Evolutionary conservation across 2,797 vertebrate genomes (phyloP).

Genomic region (Darevskia mixta): DNA sequence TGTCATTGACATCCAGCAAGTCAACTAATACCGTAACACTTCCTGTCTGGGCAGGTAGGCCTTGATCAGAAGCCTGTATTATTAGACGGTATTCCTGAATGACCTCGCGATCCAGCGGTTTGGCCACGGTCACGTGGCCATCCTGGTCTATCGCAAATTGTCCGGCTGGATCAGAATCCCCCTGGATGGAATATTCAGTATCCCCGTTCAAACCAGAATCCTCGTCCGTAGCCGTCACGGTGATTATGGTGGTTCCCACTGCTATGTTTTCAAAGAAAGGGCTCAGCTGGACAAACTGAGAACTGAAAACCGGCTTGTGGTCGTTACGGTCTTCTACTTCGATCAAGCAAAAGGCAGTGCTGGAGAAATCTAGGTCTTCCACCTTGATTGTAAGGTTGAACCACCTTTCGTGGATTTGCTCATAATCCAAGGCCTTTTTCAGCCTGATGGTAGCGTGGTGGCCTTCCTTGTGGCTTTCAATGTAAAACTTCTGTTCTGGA

Average conservation of each 20-base stretch:
- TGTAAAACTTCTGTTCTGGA: conserved; percentile 89
- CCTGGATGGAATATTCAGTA: conserved; percentile 83
- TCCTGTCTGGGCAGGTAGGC: conserved; percentile 82
- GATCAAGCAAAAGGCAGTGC: conserved; percentile 83
- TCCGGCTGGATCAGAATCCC: conserved; percentile 83
- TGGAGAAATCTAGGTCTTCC: conserved; percentile 89
- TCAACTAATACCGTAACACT: conserved; percentile 85
- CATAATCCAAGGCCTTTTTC: conserved; percentile 90
- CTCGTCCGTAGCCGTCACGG: conserved; percentile 85
- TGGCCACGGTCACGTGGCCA: conserved; percentile 83
- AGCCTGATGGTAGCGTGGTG: conserved; percentile 85
- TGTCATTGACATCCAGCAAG: conserved; percentile 90
- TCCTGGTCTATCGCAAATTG: conserved; percentile 85
- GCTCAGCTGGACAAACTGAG: conserved; percentile 81
- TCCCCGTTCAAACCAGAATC: conserved; percentile 88
- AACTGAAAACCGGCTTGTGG: conserved; percentile 88
- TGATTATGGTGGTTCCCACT: conserved; percentile 84
- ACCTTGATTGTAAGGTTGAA: conserved; percentile 91
- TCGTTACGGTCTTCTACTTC: conserved; percentile 92
- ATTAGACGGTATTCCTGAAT: conserved; percentile 81
- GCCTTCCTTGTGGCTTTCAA: conserved; percentile 85
- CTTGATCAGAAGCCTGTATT: conserved; percentile 87
- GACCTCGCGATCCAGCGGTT: conserved; percentile 84
- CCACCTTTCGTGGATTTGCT: conserved; percentile 84
- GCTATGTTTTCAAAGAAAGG: conserved; percentile 84